phyloP scores from a whole-genome alignment of 2,113 vertebrate species.

The Alaudala cheleensis region DNA sequence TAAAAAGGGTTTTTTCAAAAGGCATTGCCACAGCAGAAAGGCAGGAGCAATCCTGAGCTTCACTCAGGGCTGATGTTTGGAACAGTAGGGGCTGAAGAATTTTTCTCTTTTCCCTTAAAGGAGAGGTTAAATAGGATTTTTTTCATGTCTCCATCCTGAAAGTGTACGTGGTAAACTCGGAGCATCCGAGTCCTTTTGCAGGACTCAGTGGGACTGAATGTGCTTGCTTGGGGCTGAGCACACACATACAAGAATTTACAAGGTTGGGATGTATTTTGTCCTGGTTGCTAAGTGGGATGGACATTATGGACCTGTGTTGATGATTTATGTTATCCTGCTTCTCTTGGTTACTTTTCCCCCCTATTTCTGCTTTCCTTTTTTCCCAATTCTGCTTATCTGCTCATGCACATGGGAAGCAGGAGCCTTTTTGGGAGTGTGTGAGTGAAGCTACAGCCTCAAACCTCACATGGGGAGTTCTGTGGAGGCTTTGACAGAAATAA shows the following conservation, averaged over 20 bases:
- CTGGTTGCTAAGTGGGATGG: neutral
- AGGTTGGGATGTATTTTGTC: neutral
- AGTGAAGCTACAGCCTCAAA: neutral
- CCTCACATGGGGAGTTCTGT: neutral
- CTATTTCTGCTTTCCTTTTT: neutral
- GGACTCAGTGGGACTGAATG: slow-evolving; percentile 7
- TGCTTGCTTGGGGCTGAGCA: neutral
- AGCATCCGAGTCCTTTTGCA: neutral
- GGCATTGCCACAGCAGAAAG: neutral
- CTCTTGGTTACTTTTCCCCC: neutral
- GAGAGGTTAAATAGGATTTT: neutral
- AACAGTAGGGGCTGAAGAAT: neutral
- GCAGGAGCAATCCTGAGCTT: neutral
- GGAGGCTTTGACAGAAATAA: neutral
- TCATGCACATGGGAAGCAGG: neutral
- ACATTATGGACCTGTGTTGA: neutral
- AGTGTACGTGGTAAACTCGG: neutral
- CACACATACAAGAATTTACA: neutral
- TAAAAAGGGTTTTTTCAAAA: neutral
- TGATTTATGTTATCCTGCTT: neutral
- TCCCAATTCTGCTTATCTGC: neutral
- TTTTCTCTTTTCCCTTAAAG: neutral
- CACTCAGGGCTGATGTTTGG: neutral
- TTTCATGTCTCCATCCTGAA: neutral
- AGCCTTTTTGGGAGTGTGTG: neutral